Evolutionary conservation across 2,888 invertebrate species (phyloP).

Genomic region (Ditula angustiorana): DNA sequence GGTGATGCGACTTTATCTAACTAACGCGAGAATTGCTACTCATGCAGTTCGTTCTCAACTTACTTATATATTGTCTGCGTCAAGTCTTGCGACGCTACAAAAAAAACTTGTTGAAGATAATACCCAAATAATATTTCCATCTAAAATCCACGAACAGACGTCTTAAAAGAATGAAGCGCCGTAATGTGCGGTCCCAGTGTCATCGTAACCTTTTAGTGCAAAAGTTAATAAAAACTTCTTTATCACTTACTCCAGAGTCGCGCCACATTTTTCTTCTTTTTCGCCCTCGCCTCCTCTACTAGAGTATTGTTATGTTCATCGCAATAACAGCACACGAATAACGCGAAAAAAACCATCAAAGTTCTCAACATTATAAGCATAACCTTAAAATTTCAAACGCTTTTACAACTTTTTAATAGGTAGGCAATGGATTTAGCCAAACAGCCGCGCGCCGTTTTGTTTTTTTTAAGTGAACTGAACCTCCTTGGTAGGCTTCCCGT

Average conservation of each 20-base stretch:
- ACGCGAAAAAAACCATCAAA: slow-evolving; percentile 56
- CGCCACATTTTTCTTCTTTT: slow-evolving; percentile 68
- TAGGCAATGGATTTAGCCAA: neutral
- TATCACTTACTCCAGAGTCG: slow-evolving; percentile 68
- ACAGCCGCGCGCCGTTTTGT: slow-evolving; percentile 39
- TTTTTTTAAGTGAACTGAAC: slow-evolving; percentile 51
- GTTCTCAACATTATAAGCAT: slow-evolving; percentile 59
- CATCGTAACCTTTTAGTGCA: slow-evolving; percentile 28
- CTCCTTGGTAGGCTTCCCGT: slow-evolving; percentile 55
- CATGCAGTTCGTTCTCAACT: no score
- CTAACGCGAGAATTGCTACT: no score
- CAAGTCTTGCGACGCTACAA: no score
- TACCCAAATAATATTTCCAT: neutral
- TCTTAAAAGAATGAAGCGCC: neutral
- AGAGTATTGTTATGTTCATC: slow-evolving; percentile 60
- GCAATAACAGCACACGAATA: slow-evolving; percentile 70
- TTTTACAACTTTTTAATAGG: slow-evolving; percentile 20
- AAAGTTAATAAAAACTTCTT: slow-evolving; percentile 37
- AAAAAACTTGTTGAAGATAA: neutral
- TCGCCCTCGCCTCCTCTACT: slow-evolving; percentile 69
- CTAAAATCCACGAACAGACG: neutral
- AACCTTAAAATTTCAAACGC: slow-evolving; percentile 11
- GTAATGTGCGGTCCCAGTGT: slow-evolving; percentile 14
- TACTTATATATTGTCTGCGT: no score
- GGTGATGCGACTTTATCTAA: no score